Conservation (phyloP, 2,888 invertebrate genomes). For the Cynaeus angustus region DNA sequence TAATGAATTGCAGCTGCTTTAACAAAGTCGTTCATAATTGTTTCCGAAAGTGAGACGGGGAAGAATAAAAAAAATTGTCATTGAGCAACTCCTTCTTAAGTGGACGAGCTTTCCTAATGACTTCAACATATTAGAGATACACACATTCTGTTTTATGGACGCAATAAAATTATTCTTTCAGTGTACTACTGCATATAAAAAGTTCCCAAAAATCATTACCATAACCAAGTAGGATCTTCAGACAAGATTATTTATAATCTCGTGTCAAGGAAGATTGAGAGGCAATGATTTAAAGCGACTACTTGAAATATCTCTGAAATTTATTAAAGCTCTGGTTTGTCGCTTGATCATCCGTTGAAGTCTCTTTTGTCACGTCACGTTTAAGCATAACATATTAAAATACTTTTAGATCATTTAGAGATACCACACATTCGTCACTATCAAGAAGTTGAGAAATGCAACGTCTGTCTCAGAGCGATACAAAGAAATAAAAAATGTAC, state of each 20-base stretch:
- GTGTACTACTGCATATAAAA: constrained; percentile 3
- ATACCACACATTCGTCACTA: constrained; percentile 36
- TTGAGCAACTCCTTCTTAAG: too few species aligned
- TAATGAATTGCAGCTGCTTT: constrained; percentile 17
- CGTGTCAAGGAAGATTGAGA: constrained; percentile 26
- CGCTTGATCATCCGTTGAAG: constrained; percentile 54
- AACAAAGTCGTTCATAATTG: neutral
- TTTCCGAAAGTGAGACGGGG: neutral
- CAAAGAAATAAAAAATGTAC: too few species aligned
- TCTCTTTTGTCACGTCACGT: constrained; percentile 56
- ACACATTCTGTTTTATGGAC: constrained; percentile 9
- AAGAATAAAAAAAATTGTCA: neutral
- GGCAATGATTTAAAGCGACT: constrained; percentile 27
- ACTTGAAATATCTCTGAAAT: constrained; percentile 32
- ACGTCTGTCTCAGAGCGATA: too few species aligned
- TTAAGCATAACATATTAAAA: constrained; percentile 24
- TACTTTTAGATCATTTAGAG: constrained; percentile 26
- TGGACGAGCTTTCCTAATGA: neutral
- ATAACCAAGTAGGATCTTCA: constrained; percentile 14
- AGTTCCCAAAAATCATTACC: constrained; percentile 13
- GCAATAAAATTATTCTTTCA: constrained; percentile 5
- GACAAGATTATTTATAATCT: constrained; percentile 32
- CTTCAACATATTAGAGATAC: neutral
- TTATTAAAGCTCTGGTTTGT: constrained; percentile 48
- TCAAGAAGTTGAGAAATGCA: too few species aligned